phyloP scores from a whole-genome alignment of 2,888 invertebrate genomes.

The Tridacna gigas region DNA sequence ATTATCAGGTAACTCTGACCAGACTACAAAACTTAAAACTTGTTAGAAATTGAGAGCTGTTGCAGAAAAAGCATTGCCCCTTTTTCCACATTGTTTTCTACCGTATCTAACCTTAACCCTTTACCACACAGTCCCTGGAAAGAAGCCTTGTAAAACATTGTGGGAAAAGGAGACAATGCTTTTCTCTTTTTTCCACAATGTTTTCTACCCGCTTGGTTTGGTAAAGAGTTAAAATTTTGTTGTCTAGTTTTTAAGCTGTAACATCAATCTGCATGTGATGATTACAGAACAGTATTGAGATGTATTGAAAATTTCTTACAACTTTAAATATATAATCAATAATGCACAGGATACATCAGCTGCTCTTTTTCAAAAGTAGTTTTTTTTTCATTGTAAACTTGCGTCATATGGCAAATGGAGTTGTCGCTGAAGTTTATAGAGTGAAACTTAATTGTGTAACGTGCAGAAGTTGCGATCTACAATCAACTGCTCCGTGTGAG shows the following conservation, averaged over 20 bases:
- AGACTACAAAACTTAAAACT: no score
- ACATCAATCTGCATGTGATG: background rate
- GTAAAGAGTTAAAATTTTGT: no score
- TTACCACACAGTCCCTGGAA: no score
- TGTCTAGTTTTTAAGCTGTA: no score
- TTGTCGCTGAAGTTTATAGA: background rate
- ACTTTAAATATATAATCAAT: slow-evolving; percentile 24
- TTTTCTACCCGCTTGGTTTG: no score
- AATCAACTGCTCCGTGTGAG: slow-evolving; percentile 13
- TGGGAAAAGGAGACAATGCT: no score
- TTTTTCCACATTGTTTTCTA: no score
- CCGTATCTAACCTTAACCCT: no score
- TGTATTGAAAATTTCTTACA: slow-evolving; percentile 15
- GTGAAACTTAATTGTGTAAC: slow-evolving; percentile 16
- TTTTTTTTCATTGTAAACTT: slow-evolving; percentile 7
- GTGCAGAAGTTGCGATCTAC: background rate
- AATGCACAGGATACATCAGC: slow-evolving; percentile 16
- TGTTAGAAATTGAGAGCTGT: no score
- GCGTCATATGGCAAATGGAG: slow-evolving; percentile 15
- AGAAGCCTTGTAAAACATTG: no score
- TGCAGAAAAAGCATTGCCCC: no score
- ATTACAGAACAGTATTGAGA: background rate
- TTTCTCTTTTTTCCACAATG: background rate
- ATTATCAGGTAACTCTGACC: no score
- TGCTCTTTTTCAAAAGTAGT: slow-evolving; percentile 15